Percentiles rank a stretch among this genome's conserved stretches.
Conservation (phyloP, 2,797 vertebrate species). For the Pampus argenteus region DNA sequence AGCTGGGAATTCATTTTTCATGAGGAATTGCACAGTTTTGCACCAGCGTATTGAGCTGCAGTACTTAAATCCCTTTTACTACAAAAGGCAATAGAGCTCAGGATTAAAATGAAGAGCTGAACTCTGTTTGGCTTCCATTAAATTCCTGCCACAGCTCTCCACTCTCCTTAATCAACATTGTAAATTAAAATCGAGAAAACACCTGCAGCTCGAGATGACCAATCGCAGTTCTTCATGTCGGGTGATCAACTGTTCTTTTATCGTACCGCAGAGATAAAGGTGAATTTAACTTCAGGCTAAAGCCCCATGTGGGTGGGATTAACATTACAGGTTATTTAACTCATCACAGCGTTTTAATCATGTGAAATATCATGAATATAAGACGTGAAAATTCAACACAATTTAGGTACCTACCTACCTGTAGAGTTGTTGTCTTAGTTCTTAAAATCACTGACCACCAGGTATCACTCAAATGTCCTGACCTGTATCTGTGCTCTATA, state of each 20-base stretch:
- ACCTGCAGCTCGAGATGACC: too few species aligned
- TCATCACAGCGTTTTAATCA: too few species aligned
- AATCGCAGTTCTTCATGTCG: not conserved
- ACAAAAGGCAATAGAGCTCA: conserved; percentile 47
- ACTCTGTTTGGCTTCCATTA: conserved; percentile 52
- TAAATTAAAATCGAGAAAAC: too few species aligned
- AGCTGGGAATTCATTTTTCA: conserved; percentile 72
- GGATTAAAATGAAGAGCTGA: conserved; percentile 53
- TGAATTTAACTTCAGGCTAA: not conserved
- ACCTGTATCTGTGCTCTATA: too few species aligned
- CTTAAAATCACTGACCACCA: too few species aligned
- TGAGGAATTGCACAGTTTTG: conserved; percentile 73
- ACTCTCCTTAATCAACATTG: too few species aligned
- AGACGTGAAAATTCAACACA: too few species aligned
- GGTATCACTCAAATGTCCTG: too few species aligned
- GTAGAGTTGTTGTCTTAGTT: too few species aligned
- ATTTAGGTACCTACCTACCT: too few species aligned
- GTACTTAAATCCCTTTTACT: conserved; percentile 53
- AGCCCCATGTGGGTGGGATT: not conserved
- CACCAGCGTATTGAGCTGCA: conserved; percentile 42
- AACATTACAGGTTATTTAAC: too few species aligned
- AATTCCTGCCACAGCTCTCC: conserved; percentile 14
- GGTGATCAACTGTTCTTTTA: not conserved
- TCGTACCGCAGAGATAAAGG: not conserved
- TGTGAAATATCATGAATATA: too few species aligned